Evolutionary conservation across 2,888 invertebrate genomes (phyloP).

Genomic region (Plagodis dolabraria): DNA sequence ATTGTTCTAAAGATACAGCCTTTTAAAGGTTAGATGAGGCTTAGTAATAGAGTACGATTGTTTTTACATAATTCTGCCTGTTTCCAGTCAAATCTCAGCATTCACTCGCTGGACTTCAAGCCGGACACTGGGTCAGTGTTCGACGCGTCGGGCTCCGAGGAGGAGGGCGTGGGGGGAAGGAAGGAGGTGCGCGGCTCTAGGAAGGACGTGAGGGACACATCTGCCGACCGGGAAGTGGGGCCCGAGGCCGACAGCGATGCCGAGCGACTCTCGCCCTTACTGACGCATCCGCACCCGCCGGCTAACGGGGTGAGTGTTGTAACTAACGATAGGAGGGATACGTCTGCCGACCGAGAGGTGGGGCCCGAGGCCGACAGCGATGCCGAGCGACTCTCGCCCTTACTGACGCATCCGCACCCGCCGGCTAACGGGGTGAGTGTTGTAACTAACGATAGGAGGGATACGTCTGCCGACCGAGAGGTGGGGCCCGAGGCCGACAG

Average conservation of each 20-base stretch:
- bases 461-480: background rate
- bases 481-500: conserved; percentile 49
- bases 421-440: conserved; percentile 56
- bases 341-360: background rate
- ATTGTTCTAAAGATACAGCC: no score
- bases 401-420: conserved; percentile 83
- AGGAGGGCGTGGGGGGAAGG: conserved; percentile 42
- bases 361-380: conserved; percentile 76
- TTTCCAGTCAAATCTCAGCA: conserved; percentile 63
- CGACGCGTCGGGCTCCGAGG: conserved; percentile 50
- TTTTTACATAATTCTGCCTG: no score
- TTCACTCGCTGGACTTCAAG: conserved; percentile 50
- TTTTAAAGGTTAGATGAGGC: no score
- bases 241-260: conserved; percentile 92
- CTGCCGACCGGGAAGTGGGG: conserved; percentile 24
- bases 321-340: background rate
- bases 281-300: conserved; percentile 70
- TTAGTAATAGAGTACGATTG: no score
- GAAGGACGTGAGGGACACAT: background rate
- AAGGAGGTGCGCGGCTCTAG: conserved; percentile 20
- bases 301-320: conserved; percentile 53
- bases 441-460: background rate
- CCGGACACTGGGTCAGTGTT: conserved; percentile 44
- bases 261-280: conserved; percentile 91
- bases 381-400: conserved; percentile 92